Conservation (phyloP, 2,797 vertebrate genomes). For the Sphenopsis melanotis region DNA sequence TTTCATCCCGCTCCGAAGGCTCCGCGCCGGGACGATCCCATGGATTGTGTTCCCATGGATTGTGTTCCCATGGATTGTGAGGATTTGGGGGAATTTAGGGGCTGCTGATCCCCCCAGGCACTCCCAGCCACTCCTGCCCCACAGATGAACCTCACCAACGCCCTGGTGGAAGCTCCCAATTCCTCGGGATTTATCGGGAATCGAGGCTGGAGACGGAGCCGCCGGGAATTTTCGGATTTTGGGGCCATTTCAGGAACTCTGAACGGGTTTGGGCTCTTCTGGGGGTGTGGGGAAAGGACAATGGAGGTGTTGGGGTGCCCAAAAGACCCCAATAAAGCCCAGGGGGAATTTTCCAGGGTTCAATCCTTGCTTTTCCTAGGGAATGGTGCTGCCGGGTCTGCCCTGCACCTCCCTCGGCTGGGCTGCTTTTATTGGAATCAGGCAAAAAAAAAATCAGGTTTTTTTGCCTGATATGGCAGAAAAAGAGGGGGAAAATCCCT, state of each 20-base stretch:
- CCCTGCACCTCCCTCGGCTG: fast-evolving
- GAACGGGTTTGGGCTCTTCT: background rate
- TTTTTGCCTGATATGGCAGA: background rate
- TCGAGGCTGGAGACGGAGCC: fast-evolving
- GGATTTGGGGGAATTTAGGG: background rate
- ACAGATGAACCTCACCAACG: fast-evolving
- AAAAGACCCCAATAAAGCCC: background rate
- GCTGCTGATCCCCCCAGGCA: no score
- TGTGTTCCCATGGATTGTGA: background rate
- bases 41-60: background rate
- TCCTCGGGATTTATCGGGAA: fast-evolving
- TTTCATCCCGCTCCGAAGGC: background rate
- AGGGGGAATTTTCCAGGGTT: background rate
- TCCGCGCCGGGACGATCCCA: fast-evolving
- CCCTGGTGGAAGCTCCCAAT: fast-evolving
- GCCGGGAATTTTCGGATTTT: fast-evolving
- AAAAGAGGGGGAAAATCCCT: fast-evolving
- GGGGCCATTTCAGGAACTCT: fast-evolving
- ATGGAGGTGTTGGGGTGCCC: fast-evolving
- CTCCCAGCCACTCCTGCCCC: fast-evolving
- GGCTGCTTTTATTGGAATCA: fast-evolving
- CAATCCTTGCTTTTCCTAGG: background rate
- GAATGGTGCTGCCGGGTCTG: background rate
- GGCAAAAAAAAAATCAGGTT: background rate
- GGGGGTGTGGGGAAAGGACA: background rate